A percentile compares a stretch with the other conserved stretches of the same genome.
Conservation (phyloP, 2,797 vertebrate species). For the Morus bassanus region DNA sequence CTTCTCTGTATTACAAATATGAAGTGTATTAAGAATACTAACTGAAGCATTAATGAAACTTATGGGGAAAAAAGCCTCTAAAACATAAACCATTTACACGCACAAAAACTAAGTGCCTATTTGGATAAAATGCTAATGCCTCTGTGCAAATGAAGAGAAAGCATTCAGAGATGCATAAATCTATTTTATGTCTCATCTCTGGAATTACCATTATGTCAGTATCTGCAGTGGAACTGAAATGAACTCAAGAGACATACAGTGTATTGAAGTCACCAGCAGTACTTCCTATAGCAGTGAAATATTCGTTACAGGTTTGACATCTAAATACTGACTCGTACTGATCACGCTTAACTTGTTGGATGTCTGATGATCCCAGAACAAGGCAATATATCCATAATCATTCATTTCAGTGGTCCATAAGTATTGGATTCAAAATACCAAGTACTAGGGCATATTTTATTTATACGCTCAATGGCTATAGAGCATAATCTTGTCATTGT, state of each 20-base stretch:
- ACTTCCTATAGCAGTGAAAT: background rate
- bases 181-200: background rate
- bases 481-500: too few relatives aligned
- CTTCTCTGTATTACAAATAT: too few relatives aligned
- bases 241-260: background rate
- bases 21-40: too few relatives aligned
- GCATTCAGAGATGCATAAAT: background rate
- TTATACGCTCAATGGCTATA: too few relatives aligned
- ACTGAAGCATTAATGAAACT: too few relatives aligned
- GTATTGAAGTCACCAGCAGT: background rate
- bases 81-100: background rate
- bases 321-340: background rate
- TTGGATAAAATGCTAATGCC: background rate
- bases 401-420: background rate
- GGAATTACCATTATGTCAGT: background rate
- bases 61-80: too few relatives aligned
- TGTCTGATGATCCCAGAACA: background rate
- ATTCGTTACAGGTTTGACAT: background rate
- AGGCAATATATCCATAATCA: background rate
- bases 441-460: too few relatives aligned
- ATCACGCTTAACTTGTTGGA: background rate
- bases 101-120: background rate
- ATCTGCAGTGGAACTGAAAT: background rate
- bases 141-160: background rate
- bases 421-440: constrained; percentile 4